Evolutionary conservation across 2,113 vertebrate genomes (phyloP), one percentile per base, ranked within the genome.

Genomic region (Cyanoramphus novaezelandiae): DNA sequence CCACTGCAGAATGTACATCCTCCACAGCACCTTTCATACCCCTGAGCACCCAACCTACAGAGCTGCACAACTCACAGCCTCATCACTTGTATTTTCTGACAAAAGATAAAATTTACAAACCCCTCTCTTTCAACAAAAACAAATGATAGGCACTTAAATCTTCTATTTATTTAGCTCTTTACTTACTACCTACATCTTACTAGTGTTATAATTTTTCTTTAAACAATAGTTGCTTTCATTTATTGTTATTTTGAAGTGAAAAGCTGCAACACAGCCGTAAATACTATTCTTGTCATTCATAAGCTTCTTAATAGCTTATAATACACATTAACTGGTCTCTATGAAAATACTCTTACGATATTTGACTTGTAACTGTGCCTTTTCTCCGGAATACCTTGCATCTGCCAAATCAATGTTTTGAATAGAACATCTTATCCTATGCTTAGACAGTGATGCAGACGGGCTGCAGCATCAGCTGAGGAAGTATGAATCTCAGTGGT

Each of bases 1-100:
- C 17, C 0, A 1, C 2, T 31, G 65, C 77, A 59, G 64, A 81
- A 71, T 0, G 5, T 4, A 3, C 17, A 21, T 39, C 49, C 44
- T 33, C 31, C 62, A 23, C 3, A 19, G 19, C 19, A 39, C 11
- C 43, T 21, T 49, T 41, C 18, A 37, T 14, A 57, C 37, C n/a
- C 49, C 63, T 8, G 5, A 83, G 81, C 39, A 39, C 31, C 25
- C 69, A 60, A 11, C 55, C 69, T 1, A 6, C 59, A 19, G 43
- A 53, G 43, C 28, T 37, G 20, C 64, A 52, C 31, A 39, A 6
- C 39, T 55, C 50, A 7, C 41, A 92, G 37, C 44, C 46, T 80
- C 27, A 69, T 10, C 33, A 24, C 3, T 17, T 5, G 8, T 13
- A 3, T 17, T 50, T 70, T 63, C n/a, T 53, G n/a, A 80, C 19